phyloP scores from a whole-genome alignment of 1,140 invertebrate species.

The Oreohelix idahoensis region DNA sequence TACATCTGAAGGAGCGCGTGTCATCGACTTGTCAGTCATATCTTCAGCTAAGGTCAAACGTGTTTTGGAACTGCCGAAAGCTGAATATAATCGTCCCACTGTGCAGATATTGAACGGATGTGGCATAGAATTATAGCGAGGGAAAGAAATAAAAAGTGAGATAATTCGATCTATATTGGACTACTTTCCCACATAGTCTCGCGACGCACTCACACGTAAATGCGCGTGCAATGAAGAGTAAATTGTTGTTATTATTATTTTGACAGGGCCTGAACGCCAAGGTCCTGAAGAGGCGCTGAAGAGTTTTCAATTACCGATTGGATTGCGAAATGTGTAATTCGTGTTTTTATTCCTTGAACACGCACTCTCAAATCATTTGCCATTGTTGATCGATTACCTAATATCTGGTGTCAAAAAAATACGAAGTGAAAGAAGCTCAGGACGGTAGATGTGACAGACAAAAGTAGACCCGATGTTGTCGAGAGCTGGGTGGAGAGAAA shows the following conservation, averaged over 20 bases:
- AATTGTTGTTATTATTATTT: constrained; percentile 2
- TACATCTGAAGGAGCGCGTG: not conserved
- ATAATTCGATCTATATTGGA: not conserved
- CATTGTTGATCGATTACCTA: no score
- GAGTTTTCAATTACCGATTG: not conserved
- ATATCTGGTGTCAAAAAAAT: no score
- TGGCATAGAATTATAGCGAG: not conserved
- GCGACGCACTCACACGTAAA: not conserved
- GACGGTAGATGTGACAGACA: no score
- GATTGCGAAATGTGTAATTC: not conserved
- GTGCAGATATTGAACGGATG: not conserved
- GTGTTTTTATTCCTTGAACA: not conserved
- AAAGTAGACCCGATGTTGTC: no score
- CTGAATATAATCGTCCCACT: not conserved
- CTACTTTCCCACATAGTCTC: not conserved
- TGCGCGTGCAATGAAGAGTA: not conserved
- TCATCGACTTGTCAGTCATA: not conserved
- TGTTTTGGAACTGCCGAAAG: not conserved
- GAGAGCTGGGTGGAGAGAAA: no score
- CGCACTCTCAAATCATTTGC: no score
- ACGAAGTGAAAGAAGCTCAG: no score
- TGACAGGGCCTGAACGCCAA: not conserved
- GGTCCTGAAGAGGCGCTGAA: no score
- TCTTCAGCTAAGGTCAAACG: not conserved
- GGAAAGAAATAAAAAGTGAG: not conserved